Evolutionary conservation across 2,113 vertebrate species (phyloP), one percentile per base, ranked within the genome.

Genomic region (Rhea pennata): DNA sequence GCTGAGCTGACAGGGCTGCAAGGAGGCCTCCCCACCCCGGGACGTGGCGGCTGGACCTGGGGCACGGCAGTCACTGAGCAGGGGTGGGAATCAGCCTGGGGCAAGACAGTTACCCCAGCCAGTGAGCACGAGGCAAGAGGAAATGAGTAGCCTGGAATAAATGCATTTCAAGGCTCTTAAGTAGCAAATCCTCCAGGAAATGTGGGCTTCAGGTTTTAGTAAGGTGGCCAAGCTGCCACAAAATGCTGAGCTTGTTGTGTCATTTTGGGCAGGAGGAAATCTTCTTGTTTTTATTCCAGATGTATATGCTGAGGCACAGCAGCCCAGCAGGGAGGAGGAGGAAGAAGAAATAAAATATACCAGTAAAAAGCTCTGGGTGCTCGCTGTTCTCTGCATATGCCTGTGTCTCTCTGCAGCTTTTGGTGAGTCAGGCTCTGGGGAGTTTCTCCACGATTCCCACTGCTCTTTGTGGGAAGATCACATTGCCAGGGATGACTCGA

Each of bases 121-220:
- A 76, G 96, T 61, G 67, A 86, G 73, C 58, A 31, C 3, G 24
- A 81, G 88, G 62, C 36, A 51, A 62, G 26, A 95, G 94, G 93
- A 92, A 94, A 82, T 12, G 77, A 93, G 85, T 79, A 91, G 67
- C 92, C 36, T 40, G 89, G 62, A 26, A 71, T 78, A 78, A 92
- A 92, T 48, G 90, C 93, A 96, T 96, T 88, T 93, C 88, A 88
- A 97, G 94, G 96, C 93, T 92, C 87, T 91, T 42, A 86, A 93
- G 86, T 13, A 90, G 95, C 71, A 95, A 96, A 95, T 80, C 66
- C 75, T 95, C 67, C 86, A 71, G 93, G 95, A 97, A 89, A 76
- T 36, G 36, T 6, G 13, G 53, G 67, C 4, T 46, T 10, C 3
- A 3, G 36, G 23, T 4, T 42, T 3, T 15, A 20, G 22, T 1